Evolutionary conservation across 2,113 vertebrate species (phyloP).

Genomic region (Nipponia nippon): DNA sequence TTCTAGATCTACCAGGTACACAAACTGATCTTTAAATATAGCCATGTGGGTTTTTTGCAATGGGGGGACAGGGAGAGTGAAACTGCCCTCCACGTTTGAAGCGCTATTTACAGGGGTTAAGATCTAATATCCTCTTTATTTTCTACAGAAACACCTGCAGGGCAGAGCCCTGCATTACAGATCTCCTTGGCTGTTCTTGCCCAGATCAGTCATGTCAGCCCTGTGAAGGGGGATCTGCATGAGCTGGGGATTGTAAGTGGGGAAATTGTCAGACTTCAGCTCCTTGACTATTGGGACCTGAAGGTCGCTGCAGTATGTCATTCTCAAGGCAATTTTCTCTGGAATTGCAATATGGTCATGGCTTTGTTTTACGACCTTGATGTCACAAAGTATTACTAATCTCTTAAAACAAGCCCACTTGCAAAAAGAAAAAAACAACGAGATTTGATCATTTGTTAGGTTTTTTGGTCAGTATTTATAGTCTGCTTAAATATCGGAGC

Average conservation of each 20-base stretch:
- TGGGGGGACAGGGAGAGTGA: not conserved
- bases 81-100: not conserved
- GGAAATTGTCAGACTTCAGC: not conserved
- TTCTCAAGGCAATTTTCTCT: not conserved
- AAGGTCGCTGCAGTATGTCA: constrained; percentile 1
- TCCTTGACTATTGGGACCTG: not conserved
- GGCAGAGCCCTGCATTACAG: not conserved
- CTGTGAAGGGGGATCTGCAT: not conserved
- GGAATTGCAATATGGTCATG: not conserved
- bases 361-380: not conserved
- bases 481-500: not conserved
- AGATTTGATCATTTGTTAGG: not conserved
- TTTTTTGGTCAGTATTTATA: not conserved
- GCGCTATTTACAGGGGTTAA: not conserved
- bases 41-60: rapidly evolving
- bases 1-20: not conserved
- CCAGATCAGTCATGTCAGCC: not conserved
- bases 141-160: not conserved
- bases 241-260: not conserved
- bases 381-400: not conserved
- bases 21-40: not conserved
- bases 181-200: not conserved
- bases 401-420: not conserved
- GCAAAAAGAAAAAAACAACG: not conserved
- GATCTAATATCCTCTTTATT: not conserved